These are phyloP conservation scores for Melanogrammus aeglefinus DNA, from an alignment of 2,797 vertebrate genomes.

Conservation along the genomic window DNA sequence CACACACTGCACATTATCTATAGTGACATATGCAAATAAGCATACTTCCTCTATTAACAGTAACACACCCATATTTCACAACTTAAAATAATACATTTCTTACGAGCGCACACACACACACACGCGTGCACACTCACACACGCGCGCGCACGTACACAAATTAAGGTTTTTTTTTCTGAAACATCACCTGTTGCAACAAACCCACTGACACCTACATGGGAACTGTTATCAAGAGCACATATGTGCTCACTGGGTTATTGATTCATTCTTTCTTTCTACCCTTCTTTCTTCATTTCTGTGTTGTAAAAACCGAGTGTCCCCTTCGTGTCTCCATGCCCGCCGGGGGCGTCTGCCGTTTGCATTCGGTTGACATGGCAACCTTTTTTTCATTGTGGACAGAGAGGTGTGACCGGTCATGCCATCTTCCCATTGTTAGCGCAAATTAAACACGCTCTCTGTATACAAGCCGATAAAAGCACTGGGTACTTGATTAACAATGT, in stretches of 20 bases:
- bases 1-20: neutral
- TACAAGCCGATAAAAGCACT: neutral
- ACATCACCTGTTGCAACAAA: neutral
- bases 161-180: neutral
- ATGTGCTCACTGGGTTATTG: neutral
- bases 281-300: neutral
- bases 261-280: neutral
- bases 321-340: neutral
- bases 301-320: neutral
- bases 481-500: neutral
- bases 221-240: neutral
- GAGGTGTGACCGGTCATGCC: neutral
- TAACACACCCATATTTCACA: neutral
- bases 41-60: conserved; percentile 1
- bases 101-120: neutral
- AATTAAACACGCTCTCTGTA: neutral
- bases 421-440: neutral
- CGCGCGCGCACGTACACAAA: neutral
- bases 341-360: no score
- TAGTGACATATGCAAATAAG: neutral
- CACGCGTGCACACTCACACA: neutral
- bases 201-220: neutral
- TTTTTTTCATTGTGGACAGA: neutral
- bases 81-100: neutral
- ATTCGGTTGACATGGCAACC: neutral